Percentiles rank a stretch among this genome's conserved stretches.
These are phyloP conservation scores for Rosalia funebris DNA, from an alignment of 2,888 invertebrate species.

Conservation along the genomic window DNA sequence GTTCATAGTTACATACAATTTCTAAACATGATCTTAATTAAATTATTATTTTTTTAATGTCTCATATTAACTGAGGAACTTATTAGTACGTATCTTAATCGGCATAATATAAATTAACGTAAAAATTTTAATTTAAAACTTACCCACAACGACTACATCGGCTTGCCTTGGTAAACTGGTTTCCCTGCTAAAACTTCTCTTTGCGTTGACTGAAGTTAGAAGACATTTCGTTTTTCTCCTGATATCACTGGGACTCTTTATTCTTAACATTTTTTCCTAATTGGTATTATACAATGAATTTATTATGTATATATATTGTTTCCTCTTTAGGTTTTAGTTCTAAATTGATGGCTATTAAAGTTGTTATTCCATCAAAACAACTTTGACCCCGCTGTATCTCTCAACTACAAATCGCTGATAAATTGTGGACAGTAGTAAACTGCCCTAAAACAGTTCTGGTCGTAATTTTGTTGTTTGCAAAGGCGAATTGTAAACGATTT, in stretches of 20 bases:
- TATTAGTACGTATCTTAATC: too few species aligned
- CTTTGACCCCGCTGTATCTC: constrained; percentile 51
- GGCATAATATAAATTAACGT: too few species aligned
- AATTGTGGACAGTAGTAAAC: constrained; percentile 27
- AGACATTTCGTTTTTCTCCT: constrained; percentile 8
- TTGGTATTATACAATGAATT: constrained; percentile 3
- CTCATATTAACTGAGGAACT: too few species aligned
- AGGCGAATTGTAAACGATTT: too few species aligned
- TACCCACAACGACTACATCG: constrained; percentile 50
- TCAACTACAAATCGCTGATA: constrained; percentile 37
- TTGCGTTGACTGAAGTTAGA: constrained; percentile 7
- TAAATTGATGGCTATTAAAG: constrained; percentile 37
- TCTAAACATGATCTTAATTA: too few species aligned
- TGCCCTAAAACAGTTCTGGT: constrained; percentile 7
- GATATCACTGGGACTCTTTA: neutral
- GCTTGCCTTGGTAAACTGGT: constrained; percentile 43
- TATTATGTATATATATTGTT: constrained; percentile 3
- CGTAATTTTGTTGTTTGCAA: too few species aligned
- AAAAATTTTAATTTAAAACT: constrained; percentile 32
- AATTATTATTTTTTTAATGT: too few species aligned
- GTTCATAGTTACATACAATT: too few species aligned
- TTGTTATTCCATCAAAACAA: constrained; percentile 55
- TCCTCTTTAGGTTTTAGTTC: constrained; percentile 21
- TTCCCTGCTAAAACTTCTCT: constrained; percentile 36
- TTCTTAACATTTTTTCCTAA: constrained; percentile 21